phyloP scores from a whole-genome alignment of 2,888 invertebrate species.

The Rhorus exstirpatorius region DNA sequence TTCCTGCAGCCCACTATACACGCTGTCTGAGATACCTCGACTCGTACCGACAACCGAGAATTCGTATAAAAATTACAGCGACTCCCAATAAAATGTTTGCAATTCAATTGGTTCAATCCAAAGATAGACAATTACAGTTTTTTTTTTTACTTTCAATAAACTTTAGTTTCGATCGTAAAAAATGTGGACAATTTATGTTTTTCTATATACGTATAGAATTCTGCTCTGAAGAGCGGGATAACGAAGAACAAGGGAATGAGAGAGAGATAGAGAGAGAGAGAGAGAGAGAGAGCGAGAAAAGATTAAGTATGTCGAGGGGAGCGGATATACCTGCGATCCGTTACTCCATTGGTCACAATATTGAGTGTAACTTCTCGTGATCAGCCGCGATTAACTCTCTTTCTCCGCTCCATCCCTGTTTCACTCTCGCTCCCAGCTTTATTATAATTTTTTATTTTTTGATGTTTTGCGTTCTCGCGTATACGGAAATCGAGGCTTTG shows the following conservation, averaged over 20 bases:
- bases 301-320: constrained; percentile 44
- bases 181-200: not conserved
- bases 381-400: constrained; percentile 70
- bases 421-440: constrained; percentile 29
- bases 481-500: constrained; percentile 25
- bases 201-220: not conserved
- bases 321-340: constrained; percentile 79
- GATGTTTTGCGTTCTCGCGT: constrained; percentile 24
- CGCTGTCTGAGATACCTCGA: constrained; percentile 31
- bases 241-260: constrained; percentile 7
- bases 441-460: constrained; percentile 37
- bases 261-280: constrained; percentile 39
- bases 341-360: constrained; percentile 83
- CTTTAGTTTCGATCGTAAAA: not conserved
- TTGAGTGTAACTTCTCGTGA: constrained; percentile 81
- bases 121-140: constrained; percentile 12
- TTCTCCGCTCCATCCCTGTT: constrained; percentile 27
- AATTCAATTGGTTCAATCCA: constrained; percentile 14
- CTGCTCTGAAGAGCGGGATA: constrained; percentile 38
- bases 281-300: constrained; percentile 27
- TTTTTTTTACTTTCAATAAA: not conserved
- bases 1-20: constrained; percentile 44
- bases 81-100: constrained; percentile 1
- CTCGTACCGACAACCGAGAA: constrained; percentile 10
- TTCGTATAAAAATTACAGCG: constrained; percentile 24